Base-by-base conservation (phyloP, 2,797 vertebrate genomes). In the Anabacerthia variegaticeps region DNA sequence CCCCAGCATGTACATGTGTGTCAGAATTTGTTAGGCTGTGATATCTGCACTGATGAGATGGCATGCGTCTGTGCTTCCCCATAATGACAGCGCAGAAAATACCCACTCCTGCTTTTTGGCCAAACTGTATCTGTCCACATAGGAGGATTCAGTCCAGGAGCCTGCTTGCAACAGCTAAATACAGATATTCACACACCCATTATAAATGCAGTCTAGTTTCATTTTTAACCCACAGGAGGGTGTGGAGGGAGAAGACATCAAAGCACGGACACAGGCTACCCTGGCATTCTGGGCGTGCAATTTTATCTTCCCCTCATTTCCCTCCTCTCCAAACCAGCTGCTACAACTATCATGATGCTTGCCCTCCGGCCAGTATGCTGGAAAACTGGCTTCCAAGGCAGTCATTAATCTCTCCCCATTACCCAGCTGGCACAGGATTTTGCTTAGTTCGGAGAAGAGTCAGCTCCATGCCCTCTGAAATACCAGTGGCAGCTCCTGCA, bases 221-320 rank as follows among this genome's bases (percentile, higher is more conserved):
- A 88, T 92, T 96, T 95, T 93, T 92, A 96, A 85, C 94, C 89
- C 90, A 93, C 75, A 92, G 82, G 87, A 96, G 90, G 94, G 94
- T 94, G 88, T 73, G 63, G 90, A 97, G 81, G 77, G 75, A 63
- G 82, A 79, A 92, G 62, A 95, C 48, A 96, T 77, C 92, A 96
- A 96, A 95, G 88, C 74, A 91, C 51, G 93, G 93, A 87, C 59
- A 89, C 88, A 79, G 61, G 82, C 81, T 78, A 87, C 65, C 54
- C 86, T 75, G 66, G 85, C 77, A 95, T 91, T 95, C 82, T 72
- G 54, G 62, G 81, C 12, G 46, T 93, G 88, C 82, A 94, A 88
- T 89, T 94, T 87, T 78, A 83, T 85, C 92, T 82, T 87, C 88
- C 88, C 74, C 62, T 79, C 93, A 58, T 93, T 85, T 93, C 92